Percentiles rank a stretch among this genome's conserved stretches.
Conservation (phyloP, 2,888 invertebrate species). For the Alloplasta piceator region DNA sequence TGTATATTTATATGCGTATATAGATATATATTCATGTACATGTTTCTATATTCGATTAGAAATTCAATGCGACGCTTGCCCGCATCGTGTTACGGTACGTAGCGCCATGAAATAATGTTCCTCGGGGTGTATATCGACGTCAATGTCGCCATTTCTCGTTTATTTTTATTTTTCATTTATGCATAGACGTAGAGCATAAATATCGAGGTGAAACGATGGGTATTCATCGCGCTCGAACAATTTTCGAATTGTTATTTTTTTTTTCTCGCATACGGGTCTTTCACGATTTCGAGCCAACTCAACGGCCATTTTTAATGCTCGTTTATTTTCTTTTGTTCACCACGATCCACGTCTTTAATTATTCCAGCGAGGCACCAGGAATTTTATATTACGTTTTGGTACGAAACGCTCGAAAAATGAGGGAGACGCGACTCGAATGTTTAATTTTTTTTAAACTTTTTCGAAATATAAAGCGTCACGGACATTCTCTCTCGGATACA, state of each 20-base stretch:
- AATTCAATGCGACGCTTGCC: constrained; percentile 64
- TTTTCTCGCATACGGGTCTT: constrained; percentile 53
- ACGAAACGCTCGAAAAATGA: constrained; percentile 58
- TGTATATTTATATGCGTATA: constrained; percentile 2
- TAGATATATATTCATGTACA: constrained; percentile 23
- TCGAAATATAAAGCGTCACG: constrained; percentile 2
- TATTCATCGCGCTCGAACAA: constrained; percentile 56
- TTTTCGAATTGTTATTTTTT: background rate
- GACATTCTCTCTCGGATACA: constrained; percentile 7
- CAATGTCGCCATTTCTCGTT: constrained; percentile 23
- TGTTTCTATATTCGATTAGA: constrained; percentile 57
- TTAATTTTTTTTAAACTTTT: constrained; percentile 47
- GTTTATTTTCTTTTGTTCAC: constrained; percentile 24
- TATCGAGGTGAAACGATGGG: constrained; percentile 60
- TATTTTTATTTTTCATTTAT: constrained; percentile 48
- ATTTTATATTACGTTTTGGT: constrained; percentile 50
- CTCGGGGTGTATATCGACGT: constrained; percentile 47
- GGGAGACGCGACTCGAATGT: constrained; percentile 52
- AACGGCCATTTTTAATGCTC: constrained; percentile 40
- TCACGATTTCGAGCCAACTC: constrained; percentile 63
- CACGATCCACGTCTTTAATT: constrained; percentile 16
- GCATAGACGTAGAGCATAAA: constrained; percentile 57
- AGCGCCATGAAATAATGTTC: constrained; percentile 64
- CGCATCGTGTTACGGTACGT: constrained; percentile 58
- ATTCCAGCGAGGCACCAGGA: too few species aligned